These are phyloP conservation scores for Drosophila kikkawai DNA, from an alignment of 1,140 invertebrate genomes.

Conservation along the genomic window DNA sequence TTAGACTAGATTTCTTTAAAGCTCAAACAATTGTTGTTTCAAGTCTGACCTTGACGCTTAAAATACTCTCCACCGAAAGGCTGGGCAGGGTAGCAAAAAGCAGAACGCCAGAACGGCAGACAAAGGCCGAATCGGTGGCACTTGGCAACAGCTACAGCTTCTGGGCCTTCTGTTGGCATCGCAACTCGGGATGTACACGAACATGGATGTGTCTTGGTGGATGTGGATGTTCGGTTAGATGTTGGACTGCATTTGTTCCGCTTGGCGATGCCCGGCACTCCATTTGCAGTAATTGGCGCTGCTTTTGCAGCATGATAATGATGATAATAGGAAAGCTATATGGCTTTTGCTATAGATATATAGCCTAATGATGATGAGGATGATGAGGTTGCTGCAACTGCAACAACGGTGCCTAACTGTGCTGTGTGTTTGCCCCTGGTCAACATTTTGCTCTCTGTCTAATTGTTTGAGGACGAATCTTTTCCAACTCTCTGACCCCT, in stretches of 20 bases:
- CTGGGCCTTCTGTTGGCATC: constrained; percentile 25
- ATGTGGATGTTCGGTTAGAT: constrained; percentile 36
- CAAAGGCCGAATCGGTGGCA: constrained; percentile 23
- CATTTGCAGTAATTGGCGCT: constrained; percentile 79
- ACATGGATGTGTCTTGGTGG: constrained; percentile 20
- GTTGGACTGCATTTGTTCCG: constrained; percentile 61
- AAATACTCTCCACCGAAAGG: background rate
- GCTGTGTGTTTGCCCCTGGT: constrained; percentile 34
- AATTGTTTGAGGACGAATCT: constrained; percentile 50
- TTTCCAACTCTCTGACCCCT: constrained; percentile 3
- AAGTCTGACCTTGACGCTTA: background rate
- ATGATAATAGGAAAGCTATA: constrained; percentile 6
- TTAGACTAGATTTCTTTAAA: too few relatives aligned
- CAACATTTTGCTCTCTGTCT: constrained; percentile 41
- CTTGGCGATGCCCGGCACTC: constrained; percentile 73
- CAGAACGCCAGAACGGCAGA: constrained; percentile 6
- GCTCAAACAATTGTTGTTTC: background rate
- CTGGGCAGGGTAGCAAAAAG: constrained; percentile 15
- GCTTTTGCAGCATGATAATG: constrained; percentile 35
- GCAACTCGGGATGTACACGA: constrained; percentile 28
- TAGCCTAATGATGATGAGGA: constrained; percentile 20
- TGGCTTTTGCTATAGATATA: background rate
- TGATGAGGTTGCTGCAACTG: constrained; percentile 32
- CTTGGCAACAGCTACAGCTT: constrained; percentile 37
- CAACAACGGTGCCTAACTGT: constrained; percentile 71